Conservation (phyloP, 2,888 invertebrate species). For the Drosophila eohydei region DNA sequence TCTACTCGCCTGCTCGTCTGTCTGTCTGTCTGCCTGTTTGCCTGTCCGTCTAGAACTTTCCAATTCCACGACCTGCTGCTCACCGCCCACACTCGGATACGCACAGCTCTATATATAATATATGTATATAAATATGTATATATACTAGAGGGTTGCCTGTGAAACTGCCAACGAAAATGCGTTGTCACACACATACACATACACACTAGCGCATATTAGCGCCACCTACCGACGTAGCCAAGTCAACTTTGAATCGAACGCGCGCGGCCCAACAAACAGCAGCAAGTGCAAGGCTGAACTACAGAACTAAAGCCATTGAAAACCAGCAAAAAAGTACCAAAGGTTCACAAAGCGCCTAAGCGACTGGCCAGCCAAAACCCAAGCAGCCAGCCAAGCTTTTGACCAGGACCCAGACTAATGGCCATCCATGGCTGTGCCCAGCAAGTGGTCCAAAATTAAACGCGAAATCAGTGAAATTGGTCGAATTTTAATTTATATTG, state of each 20-base stretch:
- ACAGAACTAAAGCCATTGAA: constrained; percentile 22
- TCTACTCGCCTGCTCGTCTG: constrained; percentile 5
- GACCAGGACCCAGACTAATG: neutral
- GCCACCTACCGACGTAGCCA: constrained; percentile 50
- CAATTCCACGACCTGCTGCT: constrained; percentile 29
- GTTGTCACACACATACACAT: constrained; percentile 25
- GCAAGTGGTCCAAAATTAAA: neutral
- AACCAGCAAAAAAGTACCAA: neutral
- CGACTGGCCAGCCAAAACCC: neutral
- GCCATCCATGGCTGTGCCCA: neutral
- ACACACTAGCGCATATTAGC: constrained; percentile 32
- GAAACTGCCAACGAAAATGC: constrained; percentile 48
- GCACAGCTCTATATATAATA: constrained; percentile 8
- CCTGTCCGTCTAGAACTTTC: constrained; percentile 11
- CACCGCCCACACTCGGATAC: constrained; percentile 25
- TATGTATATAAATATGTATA: constrained; percentile 4
- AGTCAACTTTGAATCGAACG: constrained; percentile 53
- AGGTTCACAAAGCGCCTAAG: constrained; percentile 37
- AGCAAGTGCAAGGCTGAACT: constrained; percentile 32
- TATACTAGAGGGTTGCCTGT: constrained; percentile 13
- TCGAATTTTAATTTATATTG: no score
- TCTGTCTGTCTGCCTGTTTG: neutral
- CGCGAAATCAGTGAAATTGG: neutral
- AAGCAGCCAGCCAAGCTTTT: neutral
- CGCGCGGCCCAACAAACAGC: constrained; percentile 40